Conservation (phyloP, 2,113 vertebrate species). For the Leucopternis melanops region DNA sequence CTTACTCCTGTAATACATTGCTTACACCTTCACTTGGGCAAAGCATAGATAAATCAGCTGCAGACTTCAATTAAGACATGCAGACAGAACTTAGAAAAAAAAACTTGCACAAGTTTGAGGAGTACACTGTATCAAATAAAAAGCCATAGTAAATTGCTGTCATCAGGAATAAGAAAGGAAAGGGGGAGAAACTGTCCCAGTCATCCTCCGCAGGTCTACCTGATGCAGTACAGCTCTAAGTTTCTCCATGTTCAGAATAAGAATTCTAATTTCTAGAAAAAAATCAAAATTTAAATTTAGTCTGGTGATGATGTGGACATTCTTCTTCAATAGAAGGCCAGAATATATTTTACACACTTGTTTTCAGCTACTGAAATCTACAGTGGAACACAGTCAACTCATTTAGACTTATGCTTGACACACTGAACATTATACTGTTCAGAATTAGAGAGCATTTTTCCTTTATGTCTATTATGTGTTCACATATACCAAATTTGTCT, state of each 20-base stretch:
- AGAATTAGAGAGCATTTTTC: not conserved
- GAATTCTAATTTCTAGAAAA: not conserved
- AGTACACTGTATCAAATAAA: not conserved
- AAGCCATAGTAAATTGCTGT: not conserved
- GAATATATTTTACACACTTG: not conserved
- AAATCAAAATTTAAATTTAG: not conserved
- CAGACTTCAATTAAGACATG: not conserved
- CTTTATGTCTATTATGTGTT: not conserved
- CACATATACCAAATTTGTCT: too few relatives aligned
- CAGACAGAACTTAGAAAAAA: not conserved
- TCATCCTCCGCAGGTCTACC: not conserved
- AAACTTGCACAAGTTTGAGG: not conserved
- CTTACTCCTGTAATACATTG: not conserved
- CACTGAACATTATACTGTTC: not conserved
- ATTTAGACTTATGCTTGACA: not conserved
- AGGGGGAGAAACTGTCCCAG: not conserved
- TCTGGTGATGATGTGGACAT: not conserved
- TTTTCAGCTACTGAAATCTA: not conserved
- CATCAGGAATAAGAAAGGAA: not conserved
- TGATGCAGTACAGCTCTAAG: fast-evolving
- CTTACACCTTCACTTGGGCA: not conserved
- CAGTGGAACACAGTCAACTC: not conserved
- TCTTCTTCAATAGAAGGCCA: not conserved
- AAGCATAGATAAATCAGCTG: not conserved
- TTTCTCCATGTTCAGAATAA: not conserved